phyloP scores from a whole-genome alignment of 2,888 invertebrate genomes.

The Sipunculus nudus region DNA sequence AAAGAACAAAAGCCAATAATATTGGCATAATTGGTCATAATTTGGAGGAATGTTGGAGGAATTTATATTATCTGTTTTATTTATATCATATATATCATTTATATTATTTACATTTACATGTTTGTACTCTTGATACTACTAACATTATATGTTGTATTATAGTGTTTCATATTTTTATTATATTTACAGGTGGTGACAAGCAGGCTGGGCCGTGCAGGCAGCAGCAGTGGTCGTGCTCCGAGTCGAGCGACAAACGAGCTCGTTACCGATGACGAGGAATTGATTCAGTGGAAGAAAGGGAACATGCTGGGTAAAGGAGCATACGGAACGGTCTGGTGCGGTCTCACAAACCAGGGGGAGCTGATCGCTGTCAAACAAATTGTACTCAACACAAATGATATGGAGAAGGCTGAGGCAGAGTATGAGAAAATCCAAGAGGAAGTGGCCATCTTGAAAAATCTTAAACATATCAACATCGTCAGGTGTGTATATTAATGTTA shows the following conservation, averaged over 20 bases:
- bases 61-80: no score
- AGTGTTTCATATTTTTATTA: conserved; percentile 3
- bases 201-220: conserved; percentile 42
- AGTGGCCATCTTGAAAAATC: conserved; percentile 64
- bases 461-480: conserved; percentile 66
- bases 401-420: conserved; percentile 58
- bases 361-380: conserved; percentile 67
- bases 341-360: conserved; percentile 63
- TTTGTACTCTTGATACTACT: no score
- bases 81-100: no score
- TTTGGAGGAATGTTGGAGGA: no score
- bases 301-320: conserved; percentile 65
- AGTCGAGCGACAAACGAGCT: conserved; percentile 54
- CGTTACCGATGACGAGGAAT: conserved; percentile 45
- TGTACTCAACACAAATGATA: conserved; percentile 60
- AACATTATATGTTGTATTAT: no score
- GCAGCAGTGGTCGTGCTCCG: conserved; percentile 12
- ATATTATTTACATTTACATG: no score
- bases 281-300: conserved; percentile 66
- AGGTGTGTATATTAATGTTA: conserved; percentile 56
- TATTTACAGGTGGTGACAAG: conserved; percentile 33
- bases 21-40: no score
- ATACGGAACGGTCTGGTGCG: conserved; percentile 66
- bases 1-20: no score
- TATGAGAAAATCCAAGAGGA: conserved; percentile 66